Percentiles rank a stretch among this genome's conserved stretches.
Conservation (phyloP, 2,113 vertebrate genomes). For the Galemys pyrenaicus region DNA sequence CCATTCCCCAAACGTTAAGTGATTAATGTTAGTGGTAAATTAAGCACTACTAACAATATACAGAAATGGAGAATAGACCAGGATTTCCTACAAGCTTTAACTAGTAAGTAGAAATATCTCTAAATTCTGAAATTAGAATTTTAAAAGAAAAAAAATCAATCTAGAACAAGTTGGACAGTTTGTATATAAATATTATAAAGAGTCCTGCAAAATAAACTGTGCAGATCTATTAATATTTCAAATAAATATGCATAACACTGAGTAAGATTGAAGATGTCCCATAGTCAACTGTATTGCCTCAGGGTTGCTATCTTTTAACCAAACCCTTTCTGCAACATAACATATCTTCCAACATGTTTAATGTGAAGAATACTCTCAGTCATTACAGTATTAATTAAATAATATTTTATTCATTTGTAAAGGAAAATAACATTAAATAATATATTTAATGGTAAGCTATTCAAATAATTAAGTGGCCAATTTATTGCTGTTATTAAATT, state of each 20-base stretch:
- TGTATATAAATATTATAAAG: background rate
- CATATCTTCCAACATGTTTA: background rate
- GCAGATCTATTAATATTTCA: background rate
- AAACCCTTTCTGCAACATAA: background rate
- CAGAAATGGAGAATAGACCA: background rate
- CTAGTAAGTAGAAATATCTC: background rate
- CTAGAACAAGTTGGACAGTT: background rate
- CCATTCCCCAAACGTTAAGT: background rate
- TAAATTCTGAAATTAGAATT: background rate
- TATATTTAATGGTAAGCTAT: background rate
- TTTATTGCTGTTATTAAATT: background rate
- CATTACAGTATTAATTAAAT: background rate
- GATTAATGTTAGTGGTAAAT: too few relatives aligned
- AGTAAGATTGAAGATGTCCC: background rate
- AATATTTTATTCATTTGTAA: constrained; percentile 3
- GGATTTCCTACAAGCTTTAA: background rate
- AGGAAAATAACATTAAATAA: constrained; percentile 11
- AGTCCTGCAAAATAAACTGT: background rate
- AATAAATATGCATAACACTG: background rate
- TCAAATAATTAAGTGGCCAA: background rate
- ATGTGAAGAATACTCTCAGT: background rate
- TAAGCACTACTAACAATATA: background rate
- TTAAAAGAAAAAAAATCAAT: background rate
- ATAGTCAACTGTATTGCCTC: background rate
- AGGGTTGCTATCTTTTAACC: background rate